Evolutionary conservation across 2,888 invertebrate species (phyloP), one percentile per base, ranked within the genome.

Genomic region (Argynnis bischoffii): DNA sequence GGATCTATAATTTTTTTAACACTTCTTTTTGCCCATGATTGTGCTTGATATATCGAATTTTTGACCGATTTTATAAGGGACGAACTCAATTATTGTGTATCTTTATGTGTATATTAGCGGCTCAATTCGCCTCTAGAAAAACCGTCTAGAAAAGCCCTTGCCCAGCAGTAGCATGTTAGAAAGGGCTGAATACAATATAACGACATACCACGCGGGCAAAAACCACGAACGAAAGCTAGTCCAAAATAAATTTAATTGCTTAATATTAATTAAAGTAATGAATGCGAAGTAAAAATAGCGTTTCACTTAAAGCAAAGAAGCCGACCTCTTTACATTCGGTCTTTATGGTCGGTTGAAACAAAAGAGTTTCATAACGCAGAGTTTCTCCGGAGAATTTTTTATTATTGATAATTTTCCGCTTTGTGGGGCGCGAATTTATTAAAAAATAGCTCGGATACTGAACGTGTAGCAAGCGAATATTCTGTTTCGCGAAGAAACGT

Each of bases 331-430:
- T 21, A 47, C 26, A 57, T 51, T 41, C 31, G 26, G 31, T 61
- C 15, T 54, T 51, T n/a, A 57, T 16, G 47, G 16, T 26, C 14
- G 51, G 15, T 16, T 53, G 18, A 66, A 56, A 64, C 70, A 64
- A 64, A 64, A 63, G 55, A 55, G 16, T 60, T 53, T 50, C 59
- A 68, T 61, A 56, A 64, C 26, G 64, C 64, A 51, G 14, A 57
- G 60, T 53, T 54, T 55, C 65, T 67, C 35, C 35, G 35, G 55
- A 54, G 64, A 53, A 46, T 69, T 67, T 41, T 68, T 69, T 70
- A 64, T 69, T 70, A 72, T 70, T 69, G 66, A 70, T 72, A 72
- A 70, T 72, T 72, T 72, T 69, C 70, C 72, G 72, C 70, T 72
- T 70, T 72, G 70, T 48, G 67, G 64, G 55, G 63, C 61, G 56